Evolutionary conservation across 2,888 invertebrate species (phyloP).

Genomic region (Andricus curvator): DNA sequence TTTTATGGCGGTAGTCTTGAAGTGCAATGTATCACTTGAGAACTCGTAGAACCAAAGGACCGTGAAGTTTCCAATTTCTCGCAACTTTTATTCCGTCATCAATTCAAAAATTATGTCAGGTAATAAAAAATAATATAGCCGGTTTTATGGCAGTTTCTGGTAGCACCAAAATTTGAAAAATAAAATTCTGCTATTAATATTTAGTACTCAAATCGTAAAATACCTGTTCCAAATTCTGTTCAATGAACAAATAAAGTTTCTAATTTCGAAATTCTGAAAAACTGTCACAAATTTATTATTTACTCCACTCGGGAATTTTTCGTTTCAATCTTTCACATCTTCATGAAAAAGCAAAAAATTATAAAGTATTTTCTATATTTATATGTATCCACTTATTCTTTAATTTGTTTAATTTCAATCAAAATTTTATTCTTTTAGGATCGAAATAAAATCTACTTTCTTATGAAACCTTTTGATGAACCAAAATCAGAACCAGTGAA

Average conservation of each 20-base stretch:
- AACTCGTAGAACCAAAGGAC: slow-evolving; percentile 10
- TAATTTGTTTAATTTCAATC: too few relatives aligned
- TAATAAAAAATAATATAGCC: neutral
- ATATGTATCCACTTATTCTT: too few relatives aligned
- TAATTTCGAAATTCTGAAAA: neutral
- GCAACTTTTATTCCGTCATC: slow-evolving; percentile 21
- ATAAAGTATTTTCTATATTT: too few relatives aligned
- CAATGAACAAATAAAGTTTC: neutral
- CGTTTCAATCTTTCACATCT: too few relatives aligned
- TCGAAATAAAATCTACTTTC: too few relatives aligned
- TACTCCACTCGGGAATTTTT: too few relatives aligned
- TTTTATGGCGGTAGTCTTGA: slow-evolving; percentile 22
- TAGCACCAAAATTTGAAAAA: neutral
- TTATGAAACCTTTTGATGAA: too few relatives aligned
- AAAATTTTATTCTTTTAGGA: too few relatives aligned
- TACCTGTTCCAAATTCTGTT: neutral
- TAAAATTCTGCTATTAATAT: neutral
- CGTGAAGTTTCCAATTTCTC: slow-evolving; percentile 29
- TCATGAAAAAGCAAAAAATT: too few relatives aligned
- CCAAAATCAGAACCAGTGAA: too few relatives aligned
- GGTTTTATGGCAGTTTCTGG: slow-evolving; percentile 2
- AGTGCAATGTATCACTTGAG: slow-evolving; percentile 16
- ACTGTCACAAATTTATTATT: neutral
- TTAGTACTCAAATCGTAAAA: neutral
- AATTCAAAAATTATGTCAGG: neutral